These are phyloP conservation scores for Saxidomus purpurata DNA, from an alignment of 1,140 invertebrate genomes.

Conservation along the genomic window DNA sequence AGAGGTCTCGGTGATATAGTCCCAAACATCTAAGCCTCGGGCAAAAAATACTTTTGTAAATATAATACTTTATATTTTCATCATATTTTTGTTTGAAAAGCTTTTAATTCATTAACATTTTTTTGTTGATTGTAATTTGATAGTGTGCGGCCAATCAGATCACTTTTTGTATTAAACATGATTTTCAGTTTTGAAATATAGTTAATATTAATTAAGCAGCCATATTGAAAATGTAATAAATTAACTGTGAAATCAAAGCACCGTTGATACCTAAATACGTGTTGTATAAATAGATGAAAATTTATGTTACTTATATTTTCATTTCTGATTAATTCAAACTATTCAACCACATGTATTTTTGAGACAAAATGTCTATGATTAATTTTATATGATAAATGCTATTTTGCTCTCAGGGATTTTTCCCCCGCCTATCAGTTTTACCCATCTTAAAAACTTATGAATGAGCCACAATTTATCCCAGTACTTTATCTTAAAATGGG, in stretches of 20 bases:
- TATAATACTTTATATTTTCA: not conserved
- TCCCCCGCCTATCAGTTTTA: not conserved
- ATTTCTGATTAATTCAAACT: slow-evolving; percentile 1
- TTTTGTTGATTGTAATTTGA: too few relatives aligned
- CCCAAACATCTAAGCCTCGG: not conserved
- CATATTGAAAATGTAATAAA: too few relatives aligned
- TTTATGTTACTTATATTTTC: too few relatives aligned
- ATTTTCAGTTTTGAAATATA: too few relatives aligned
- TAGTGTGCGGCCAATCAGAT: too few relatives aligned
- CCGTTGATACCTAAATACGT: too few relatives aligned
- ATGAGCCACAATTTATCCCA: slow-evolving; percentile 15
- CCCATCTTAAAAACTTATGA: slow-evolving; percentile 39
- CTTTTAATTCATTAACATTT: too few relatives aligned
- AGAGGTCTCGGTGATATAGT: not conserved
- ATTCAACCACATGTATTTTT: slow-evolving; percentile 28
- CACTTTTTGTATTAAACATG: too few relatives aligned
- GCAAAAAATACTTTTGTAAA: not conserved
- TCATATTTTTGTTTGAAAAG: too few relatives aligned
- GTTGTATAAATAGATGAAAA: too few relatives aligned
- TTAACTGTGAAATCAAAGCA: too few relatives aligned
- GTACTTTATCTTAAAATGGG: slow-evolving; percentile 11
- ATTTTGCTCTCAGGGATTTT: slow-evolving; percentile 28
- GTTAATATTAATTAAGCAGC: too few relatives aligned
- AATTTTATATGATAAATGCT: slow-evolving; percentile 23
- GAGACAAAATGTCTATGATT: slow-evolving; percentile 53